Evolutionary conservation across 64 coral and sea anemone genomes (phyloP).

Genomic region (Actinia tenebrosa): DNA sequence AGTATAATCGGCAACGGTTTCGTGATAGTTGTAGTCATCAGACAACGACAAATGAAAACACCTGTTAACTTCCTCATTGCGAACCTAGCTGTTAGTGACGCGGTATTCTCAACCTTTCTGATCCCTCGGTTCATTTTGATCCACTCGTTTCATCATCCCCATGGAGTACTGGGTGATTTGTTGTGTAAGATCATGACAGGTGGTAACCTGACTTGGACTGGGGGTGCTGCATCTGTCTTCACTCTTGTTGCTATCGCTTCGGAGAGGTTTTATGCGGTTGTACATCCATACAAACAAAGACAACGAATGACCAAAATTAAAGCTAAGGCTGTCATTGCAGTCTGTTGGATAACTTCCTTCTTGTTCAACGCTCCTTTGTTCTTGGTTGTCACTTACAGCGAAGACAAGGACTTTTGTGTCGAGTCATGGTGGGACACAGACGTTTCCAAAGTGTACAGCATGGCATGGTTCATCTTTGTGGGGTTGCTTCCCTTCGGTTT

Average conservation of each 20-base stretch:
- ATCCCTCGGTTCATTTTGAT: background rate
- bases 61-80: slow-evolving; percentile 3
- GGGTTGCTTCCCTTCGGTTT: slow-evolving; percentile 10
- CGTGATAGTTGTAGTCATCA: background rate
- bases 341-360: slow-evolving; percentile 15
- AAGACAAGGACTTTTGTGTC: background rate
- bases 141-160: slow-evolving; percentile 11
- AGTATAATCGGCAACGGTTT: background rate
- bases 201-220: slow-evolving; percentile 23
- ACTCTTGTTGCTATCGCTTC: slow-evolving; percentile 29
- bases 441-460: slow-evolving; percentile 23
- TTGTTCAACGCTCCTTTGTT: slow-evolving; percentile 26
- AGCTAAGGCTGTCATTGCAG: background rate
- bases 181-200: slow-evolving; percentile 20
- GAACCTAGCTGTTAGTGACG: slow-evolving; percentile 20
- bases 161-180: background rate
- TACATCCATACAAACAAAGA: background rate
- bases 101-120: background rate
- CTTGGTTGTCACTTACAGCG: background rate
- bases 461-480: slow-evolving; percentile 10
- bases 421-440: slow-evolving; percentile 8
- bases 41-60: background rate
- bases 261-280: slow-evolving; percentile 21
- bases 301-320: background rate
- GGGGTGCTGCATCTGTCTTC: slow-evolving; percentile 24